phyloP scores from a whole-genome alignment of 2,113 vertebrate species.

The Struthidea cinerea region DNA sequence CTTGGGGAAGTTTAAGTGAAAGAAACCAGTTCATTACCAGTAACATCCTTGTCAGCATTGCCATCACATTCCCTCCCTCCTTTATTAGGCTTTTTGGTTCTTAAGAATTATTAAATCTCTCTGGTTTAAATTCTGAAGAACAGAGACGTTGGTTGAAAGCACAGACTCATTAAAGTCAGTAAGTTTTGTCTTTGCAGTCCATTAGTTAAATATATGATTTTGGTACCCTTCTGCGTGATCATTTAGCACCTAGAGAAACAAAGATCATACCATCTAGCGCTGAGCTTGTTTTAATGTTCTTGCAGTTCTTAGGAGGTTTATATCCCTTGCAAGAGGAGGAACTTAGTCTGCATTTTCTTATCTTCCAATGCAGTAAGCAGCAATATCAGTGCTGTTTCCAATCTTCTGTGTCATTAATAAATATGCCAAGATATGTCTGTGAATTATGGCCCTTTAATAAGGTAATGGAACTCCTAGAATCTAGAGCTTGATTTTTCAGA shows the following conservation, averaged over 20 bases:
- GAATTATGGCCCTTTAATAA: slow-evolving; percentile 34
- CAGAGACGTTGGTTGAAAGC: background rate
- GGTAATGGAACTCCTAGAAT: background rate
- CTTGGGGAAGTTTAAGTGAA: background rate
- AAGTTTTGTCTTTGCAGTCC: background rate
- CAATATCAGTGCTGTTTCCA: background rate
- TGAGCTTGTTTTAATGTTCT: background rate
- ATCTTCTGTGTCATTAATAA: slow-evolving; percentile 44
- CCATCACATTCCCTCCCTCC: background rate
- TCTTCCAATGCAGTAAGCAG: background rate
- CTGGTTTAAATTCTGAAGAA: background rate
- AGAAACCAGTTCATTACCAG: background rate
- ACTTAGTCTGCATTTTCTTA: slow-evolving; percentile 4
- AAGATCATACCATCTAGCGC: background rate
- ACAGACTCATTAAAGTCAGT: background rate
- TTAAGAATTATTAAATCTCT: background rate
- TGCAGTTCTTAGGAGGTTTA: background rate
- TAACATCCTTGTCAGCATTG: background rate
- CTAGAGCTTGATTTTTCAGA: background rate
- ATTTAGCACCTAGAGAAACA: background rate
- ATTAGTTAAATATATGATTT: background rate
- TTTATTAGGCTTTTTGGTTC: background rate
- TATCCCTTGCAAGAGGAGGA: background rate
- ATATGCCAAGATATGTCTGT: slow-evolving; percentile 2
- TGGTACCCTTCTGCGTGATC: background rate